Base-by-base conservation (phyloP, 2,113 vertebrate genomes). In the Cervus canadensis region DNA sequence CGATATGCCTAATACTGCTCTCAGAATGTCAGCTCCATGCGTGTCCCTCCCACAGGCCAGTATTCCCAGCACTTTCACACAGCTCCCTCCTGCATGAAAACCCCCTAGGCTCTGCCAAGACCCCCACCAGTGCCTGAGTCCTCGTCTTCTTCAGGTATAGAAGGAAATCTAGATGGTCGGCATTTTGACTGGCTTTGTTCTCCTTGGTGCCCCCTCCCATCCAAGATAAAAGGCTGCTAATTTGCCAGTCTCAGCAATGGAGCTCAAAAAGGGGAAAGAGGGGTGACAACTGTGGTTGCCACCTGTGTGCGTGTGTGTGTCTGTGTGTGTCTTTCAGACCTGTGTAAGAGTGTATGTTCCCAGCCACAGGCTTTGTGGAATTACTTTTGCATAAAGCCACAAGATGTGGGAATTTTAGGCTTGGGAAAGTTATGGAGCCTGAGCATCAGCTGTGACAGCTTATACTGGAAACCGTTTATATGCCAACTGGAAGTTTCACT, bases 11-110 rank as follows among this genome's bases (percentile, higher is more conserved):
- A 43, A 64, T 74, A 43, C 64, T 64, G 64, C 59, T 91, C 40
- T 76, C 85, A 84, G 97, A 94, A 93, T 97, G 97, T 95, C 97
- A 87, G 0, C 45, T 78, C 81, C 25, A 52, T 64, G 79, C 74
- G n/a, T 19, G 85, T 92, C 87, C 86, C 85, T 50, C 50, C 93
- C 50, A 6, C 26, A 76, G 36, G 59, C 81, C 89, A 89, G 76
- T 87, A 67, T 82, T 87, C 81, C 50, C 15, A 17, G 33, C 15
- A 2, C 15, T 94, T 62, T 87, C 91, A 52, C 12, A 57, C 17
- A 81, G 71, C 83, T 43, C 82, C 62, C 21, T 91, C 45, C 50
- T 48, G 30, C 50, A 12, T 13, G 45, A 88, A 95, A 64, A 71
- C n/a, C 74, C 64, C 82, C 8, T 3, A 56, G 59, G 25, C 43